Conservation (phyloP, 30 jellyfish, hydroid and myxozoan species). For the Sanderia malayensis region DNA sequence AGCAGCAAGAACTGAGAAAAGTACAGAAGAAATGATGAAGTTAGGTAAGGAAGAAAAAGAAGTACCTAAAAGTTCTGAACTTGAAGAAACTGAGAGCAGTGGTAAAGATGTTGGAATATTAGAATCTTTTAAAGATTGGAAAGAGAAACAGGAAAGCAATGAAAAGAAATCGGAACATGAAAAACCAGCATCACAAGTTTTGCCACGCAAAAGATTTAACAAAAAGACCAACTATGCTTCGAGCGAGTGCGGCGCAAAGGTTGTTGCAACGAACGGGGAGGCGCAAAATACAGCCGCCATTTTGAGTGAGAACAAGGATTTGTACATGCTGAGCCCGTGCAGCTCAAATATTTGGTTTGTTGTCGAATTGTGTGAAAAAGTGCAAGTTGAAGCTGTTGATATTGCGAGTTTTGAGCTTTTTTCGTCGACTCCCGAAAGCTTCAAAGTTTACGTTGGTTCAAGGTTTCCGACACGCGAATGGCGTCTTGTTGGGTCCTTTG, state of each 20-base stretch:
- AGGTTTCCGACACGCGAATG: conserved; percentile 95
- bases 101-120: conserved; percentile 38
- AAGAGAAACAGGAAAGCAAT: conserved; percentile 67
- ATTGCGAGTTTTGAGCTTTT: conserved; percentile 93
- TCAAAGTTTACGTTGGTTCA: conserved; percentile 72
- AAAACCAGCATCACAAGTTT: neutral
- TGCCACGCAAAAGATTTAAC: conserved; percentile 5
- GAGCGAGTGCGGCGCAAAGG: conserved; percentile 95
- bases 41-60: neutral
- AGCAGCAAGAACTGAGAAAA: neutral
- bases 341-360: conserved; percentile 91
- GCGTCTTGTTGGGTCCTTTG: conserved; percentile 67
- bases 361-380: conserved; percentile 91
- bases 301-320: conserved; percentile 88
- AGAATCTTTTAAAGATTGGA: conserved; percentile 88
- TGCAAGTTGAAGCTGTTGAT: conserved; percentile 82
- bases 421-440: conserved; percentile 88
- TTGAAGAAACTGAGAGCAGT: neutral
- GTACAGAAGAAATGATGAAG: neutral
- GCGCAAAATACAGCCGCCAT: conserved; percentile 75
- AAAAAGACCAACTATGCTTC: conserved; percentile 92
- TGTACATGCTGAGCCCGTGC: conserved; percentile 95
- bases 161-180: conserved; percentile 40
- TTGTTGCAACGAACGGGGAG: conserved; percentile 77
- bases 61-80: neutral